phyloP scores from a whole-genome alignment of 2,888 invertebrate genomes.

The Campoplex nolae region DNA sequence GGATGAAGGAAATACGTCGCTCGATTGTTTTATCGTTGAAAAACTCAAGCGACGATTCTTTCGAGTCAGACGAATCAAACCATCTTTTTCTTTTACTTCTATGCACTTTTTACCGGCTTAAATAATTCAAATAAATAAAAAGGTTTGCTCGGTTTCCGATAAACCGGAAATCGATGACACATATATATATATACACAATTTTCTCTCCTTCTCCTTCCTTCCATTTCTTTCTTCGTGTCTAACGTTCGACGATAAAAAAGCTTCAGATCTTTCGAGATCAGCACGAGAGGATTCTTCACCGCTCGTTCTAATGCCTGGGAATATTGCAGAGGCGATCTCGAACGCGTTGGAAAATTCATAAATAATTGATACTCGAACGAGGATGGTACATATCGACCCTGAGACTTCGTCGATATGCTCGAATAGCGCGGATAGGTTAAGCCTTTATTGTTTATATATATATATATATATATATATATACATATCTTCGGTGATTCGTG shows the following conservation, averaged over 20 bases:
- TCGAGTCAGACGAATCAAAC: no score
- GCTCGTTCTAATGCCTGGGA: conserved; percentile 47
- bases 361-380: conserved; percentile 69
- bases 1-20: no score
- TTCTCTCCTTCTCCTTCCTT: not conserved
- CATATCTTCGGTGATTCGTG: conserved; percentile 73
- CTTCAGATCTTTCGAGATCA: conserved; percentile 43
- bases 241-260: conserved; percentile 8
- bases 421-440: not conserved
- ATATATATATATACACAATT: conserved; percentile 1
- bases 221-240: conserved; percentile 1
- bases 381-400: conserved; percentile 66
- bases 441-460: conserved; percentile 53
- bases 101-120: not conserved
- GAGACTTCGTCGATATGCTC: conserved; percentile 55
- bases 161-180: conserved; percentile 23
- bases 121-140: conserved; percentile 21
- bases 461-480: no score
- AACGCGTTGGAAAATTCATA: conserved; percentile 69
- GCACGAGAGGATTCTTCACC: conserved; percentile 11
- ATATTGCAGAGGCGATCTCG: conserved; percentile 38
- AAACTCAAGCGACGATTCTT: no score
- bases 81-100: no score
- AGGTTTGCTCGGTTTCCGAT: not conserved
- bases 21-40: no score